These are phyloP conservation scores for Caenorhabditis sp. DNA, from an alignment of 2,888 invertebrate genomes.

Conservation along the genomic window DNA sequence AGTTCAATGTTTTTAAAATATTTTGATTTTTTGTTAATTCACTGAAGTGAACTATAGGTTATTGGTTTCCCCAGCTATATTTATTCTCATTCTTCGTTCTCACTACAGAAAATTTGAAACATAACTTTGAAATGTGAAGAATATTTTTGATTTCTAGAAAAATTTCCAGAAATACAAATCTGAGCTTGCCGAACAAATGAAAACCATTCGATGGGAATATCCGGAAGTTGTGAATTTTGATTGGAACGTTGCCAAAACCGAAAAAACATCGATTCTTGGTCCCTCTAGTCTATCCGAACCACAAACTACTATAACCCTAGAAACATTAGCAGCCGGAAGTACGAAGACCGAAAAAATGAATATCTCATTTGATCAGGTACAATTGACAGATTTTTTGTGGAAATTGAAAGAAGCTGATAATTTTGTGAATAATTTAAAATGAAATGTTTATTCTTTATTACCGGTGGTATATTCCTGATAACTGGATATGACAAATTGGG, in stretches of 20 bases:
- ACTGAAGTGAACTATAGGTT: too few species aligned
- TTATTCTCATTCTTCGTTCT: too few species aligned
- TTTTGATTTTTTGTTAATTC: too few species aligned
- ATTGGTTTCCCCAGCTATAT: too few species aligned
- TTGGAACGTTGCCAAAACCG: slow-evolving; percentile 36
- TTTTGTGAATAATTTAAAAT: background rate
- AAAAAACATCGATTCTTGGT: slow-evolving; percentile 13
- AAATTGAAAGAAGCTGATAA: slow-evolving; percentile 45
- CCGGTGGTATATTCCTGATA: background rate
- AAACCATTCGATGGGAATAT: slow-evolving; percentile 41
- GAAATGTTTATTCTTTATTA: background rate
- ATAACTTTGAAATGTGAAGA: too few species aligned
- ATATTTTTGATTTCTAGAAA: background rate
- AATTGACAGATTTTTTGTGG: slow-evolving; percentile 39
- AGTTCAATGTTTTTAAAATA: too few species aligned
- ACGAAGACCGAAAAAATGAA: slow-evolving; percentile 3
- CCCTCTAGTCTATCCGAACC: too few species aligned
- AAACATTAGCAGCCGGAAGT: slow-evolving; percentile 11
- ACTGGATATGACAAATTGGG: background rate
- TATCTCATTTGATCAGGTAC: slow-evolving; percentile 25
- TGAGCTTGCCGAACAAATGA: slow-evolving; percentile 6
- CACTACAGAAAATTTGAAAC: too few species aligned
- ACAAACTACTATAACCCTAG: slow-evolving; percentile 4
- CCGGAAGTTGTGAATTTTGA: slow-evolving; percentile 45
- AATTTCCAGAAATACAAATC: slow-evolving; percentile 2